Evolutionary conservation across 2,888 invertebrate genomes (phyloP), one percentile per base, ranked within the genome.

Genomic region (Hirtodrosophila confusa): DNA sequence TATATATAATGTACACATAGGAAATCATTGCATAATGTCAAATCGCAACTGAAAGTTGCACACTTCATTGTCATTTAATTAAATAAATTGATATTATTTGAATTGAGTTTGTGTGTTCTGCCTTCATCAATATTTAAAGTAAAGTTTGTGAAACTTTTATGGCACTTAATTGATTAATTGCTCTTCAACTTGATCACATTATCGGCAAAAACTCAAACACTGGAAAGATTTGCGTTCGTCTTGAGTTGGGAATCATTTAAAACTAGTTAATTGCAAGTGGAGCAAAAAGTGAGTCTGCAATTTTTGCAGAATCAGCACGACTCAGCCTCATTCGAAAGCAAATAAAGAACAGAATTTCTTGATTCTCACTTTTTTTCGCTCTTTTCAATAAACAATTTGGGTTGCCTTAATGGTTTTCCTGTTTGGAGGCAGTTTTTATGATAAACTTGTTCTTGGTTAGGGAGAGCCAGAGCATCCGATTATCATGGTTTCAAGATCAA

Each of bases 401-500:
- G 57, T 71, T 61, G 71, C 66, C 68, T 84, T 80, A 84, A 86
- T 86, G 78, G 64, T 35, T 76, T 76, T 77, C 73, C 63, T 72
- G 77, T 86, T 80, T 69, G 64, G 63, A 43, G 36, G 27, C 27
- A 27, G 0, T 27, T 27, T 53, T 33, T 62, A 27, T 27, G 66
- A 84, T 78, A 80, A 80, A 86, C 80, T 84, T 71, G 87, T 80
- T 80, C 78, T 80, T 23, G 8, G 12, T 37, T 27, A 23, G 23
- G 27, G 50, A n/a, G 24, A 40, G 53, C 6, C 27, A 37, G 50
- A 29, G 35, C 37, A 33, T 33, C 40, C 10, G 45, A 64, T 49
- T 58, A 66, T 55, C 58, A 41, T 63, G 65, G 66, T 83, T 83
- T 83, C 82, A 83, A 87, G 82, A 83, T 83, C 82, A 83, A 78